Conservation (phyloP, 1,140 invertebrate species). For the Philotrypesis tridentata region DNA sequence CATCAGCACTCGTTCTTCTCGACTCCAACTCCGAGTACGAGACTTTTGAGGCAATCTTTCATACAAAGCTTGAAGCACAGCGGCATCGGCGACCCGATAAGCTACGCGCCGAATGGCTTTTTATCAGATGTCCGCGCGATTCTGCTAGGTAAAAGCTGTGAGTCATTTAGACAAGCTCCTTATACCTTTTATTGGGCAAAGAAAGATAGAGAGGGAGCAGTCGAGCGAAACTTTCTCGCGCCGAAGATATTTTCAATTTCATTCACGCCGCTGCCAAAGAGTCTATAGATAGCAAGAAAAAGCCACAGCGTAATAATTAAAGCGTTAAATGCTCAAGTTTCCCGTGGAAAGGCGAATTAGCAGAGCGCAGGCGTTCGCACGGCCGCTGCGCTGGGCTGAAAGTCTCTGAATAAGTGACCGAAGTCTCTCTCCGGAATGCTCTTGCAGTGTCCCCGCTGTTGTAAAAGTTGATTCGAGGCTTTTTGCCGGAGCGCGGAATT, state of each 20-base stretch:
- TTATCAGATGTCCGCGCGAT: neutral
- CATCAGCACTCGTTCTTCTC: too few relatives aligned
- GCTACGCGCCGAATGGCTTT: neutral
- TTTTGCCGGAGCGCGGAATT: slow-evolving; percentile 52
- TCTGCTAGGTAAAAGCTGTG: neutral
- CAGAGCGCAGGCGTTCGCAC: neutral
- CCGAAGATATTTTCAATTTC: neutral
- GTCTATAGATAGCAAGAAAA: neutral
- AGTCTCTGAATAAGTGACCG: too few relatives aligned
- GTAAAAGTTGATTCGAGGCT: slow-evolving; percentile 67
- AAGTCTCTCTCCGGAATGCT: slow-evolving; percentile 49
- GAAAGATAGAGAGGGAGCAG: neutral
- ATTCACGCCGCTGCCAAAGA: neutral
- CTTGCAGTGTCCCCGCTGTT: slow-evolving; percentile 45
- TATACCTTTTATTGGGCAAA: neutral
- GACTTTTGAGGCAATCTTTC: too few relatives aligned
- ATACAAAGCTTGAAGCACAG: too few relatives aligned
- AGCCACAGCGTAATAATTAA: slow-evolving; percentile 30
- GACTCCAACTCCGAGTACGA: too few relatives aligned
- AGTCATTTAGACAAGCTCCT: neutral
- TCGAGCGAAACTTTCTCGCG: neutral
- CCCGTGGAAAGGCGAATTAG: slow-evolving; percentile 26
- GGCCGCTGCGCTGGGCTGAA: slow-evolving; percentile 25
- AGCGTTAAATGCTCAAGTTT: slow-evolving; percentile 41
- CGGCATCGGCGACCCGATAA: neutral